These are phyloP conservation scores for Hydropsyche betteni DNA, from an alignment of 2,888 invertebrate species.

Conservation along the genomic window DNA sequence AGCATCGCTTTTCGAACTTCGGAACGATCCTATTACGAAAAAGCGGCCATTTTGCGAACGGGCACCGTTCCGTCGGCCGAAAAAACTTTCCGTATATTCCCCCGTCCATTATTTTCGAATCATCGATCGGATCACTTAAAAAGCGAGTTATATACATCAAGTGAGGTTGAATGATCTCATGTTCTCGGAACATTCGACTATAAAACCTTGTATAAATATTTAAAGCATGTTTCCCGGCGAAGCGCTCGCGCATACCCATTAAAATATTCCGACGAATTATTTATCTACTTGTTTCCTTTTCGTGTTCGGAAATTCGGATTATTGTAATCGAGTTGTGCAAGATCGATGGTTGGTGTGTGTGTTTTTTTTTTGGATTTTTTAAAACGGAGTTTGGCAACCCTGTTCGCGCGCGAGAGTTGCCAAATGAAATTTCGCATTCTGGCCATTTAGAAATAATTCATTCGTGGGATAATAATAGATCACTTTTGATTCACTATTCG, in stretches of 20 bases:
- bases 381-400: background rate
- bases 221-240: conserved; percentile 17
- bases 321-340: background rate
- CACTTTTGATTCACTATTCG: conserved; percentile 19
- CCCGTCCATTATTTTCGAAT: no score
- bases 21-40: no score
- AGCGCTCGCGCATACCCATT: background rate
- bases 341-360: no score
- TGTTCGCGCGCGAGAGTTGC: conserved; percentile 14
- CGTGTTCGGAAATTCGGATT: background rate
- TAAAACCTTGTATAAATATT: conserved; percentile 27
- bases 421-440: conserved; percentile 24
- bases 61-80: no score
- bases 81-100: no score
- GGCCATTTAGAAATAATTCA: conserved; percentile 29
- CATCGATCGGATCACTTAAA: no score
- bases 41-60: no score
- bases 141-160: background rate
- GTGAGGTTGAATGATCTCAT: conserved; percentile 18
- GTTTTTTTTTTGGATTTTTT: background rate
- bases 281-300: no score
- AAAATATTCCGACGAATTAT: no score
- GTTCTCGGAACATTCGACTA: conserved; percentile 22
- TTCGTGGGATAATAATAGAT: conserved; percentile 29
- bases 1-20: no score